Conservation (phyloP, 1,140 invertebrate species). For the Eubasilissa regina region DNA sequence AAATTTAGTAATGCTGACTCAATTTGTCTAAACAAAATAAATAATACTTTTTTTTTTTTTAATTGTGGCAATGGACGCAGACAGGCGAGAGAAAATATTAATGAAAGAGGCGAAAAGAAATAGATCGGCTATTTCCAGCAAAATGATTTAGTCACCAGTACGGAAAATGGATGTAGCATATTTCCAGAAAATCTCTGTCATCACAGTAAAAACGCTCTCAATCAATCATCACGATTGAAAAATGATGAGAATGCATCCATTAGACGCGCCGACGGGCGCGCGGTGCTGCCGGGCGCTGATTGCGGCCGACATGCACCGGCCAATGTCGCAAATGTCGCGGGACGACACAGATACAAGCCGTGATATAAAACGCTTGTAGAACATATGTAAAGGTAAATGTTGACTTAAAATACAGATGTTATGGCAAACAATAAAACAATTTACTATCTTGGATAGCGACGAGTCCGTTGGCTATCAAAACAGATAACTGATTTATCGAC, state of each 20-base stretch:
- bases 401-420: conserved; percentile 15
- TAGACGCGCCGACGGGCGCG: background rate
- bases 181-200: background rate
- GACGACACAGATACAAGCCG: background rate
- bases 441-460: no score
- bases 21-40: no score
- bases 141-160: no score
- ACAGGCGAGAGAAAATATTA: no score
- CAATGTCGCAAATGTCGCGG: conserved; percentile 8
- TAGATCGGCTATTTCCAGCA: no score
- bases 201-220: background rate
- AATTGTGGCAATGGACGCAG: no score
- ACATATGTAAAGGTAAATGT: conserved; percentile 3
- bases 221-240: background rate
- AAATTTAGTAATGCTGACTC: no score
- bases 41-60: no score
- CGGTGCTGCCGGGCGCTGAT: background rate
- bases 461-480: no score
- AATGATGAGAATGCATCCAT: background rate
- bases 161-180: no score
- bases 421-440: background rate
- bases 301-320: background rate
- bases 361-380: conserved; percentile 21
- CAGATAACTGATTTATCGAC: no score
- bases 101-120: no score